Percentiles rank a stretch among this genome's conserved stretches.
phyloP scores from a whole-genome alignment of 2,113 vertebrate genomes.

The Nanorana parkeri region DNA sequence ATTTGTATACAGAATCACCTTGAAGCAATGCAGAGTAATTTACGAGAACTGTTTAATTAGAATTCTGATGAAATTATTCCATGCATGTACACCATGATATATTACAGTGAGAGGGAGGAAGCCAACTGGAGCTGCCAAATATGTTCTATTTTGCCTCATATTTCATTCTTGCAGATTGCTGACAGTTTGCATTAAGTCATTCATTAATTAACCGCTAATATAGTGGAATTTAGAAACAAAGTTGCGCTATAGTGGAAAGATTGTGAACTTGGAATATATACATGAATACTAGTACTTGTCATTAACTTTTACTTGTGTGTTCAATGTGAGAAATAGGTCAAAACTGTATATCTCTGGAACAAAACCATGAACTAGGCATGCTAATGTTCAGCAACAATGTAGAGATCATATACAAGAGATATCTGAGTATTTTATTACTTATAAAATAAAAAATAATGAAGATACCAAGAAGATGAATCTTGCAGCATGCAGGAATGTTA shows the following conservation, averaged over 20 bases:
- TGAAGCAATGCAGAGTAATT: slow-evolving; percentile 40
- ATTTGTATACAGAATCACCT: slow-evolving; percentile 41
- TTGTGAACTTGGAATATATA: neutral
- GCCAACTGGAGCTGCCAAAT: slow-evolving; percentile 34
- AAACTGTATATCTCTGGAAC: too few relatives aligned
- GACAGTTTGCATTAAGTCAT: slow-evolving; percentile 23
- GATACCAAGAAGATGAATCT: too few relatives aligned
- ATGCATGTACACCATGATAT: slow-evolving; percentile 40
- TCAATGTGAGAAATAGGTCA: neutral
- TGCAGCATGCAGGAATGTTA: too few relatives aligned
- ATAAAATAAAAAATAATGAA: too few relatives aligned
- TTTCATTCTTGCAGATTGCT: slow-evolving; percentile 48
- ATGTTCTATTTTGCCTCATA: slow-evolving; percentile 28
- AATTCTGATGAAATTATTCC: slow-evolving; percentile 41
- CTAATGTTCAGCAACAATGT: too few relatives aligned
- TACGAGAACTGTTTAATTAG: slow-evolving; percentile 46
- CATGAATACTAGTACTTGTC: slow-evolving; percentile 8
- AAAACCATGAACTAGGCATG: too few relatives aligned
- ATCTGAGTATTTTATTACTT: too few relatives aligned
- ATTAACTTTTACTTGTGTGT: neutral
- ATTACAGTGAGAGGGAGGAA: neutral
- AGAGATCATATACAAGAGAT: too few relatives aligned
- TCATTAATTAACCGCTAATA: slow-evolving; percentile 46
- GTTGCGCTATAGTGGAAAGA: neutral
- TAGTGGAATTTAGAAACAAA: neutral